phyloP scores from a whole-genome alignment of 2,797 vertebrate genomes.

The Salmo trutta region DNA sequence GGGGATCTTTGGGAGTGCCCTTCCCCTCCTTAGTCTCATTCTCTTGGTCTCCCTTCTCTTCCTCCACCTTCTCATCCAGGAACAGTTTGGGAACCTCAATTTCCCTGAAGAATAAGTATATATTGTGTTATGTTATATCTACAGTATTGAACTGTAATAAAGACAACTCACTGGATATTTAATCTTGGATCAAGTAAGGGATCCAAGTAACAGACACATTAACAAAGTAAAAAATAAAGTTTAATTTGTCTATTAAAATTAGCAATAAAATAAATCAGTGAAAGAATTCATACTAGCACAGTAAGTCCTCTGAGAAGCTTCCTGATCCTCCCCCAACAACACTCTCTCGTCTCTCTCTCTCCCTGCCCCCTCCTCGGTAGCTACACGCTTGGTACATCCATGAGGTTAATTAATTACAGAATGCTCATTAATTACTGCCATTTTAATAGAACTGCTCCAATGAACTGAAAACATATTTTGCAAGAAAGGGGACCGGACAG shows the following conservation, averaged over 20 bases:
- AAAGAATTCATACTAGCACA: background rate
- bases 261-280: background rate
- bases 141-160: background rate
- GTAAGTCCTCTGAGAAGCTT: background rate
- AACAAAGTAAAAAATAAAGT: constrained; percentile 34
- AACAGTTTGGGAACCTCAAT: constrained; percentile 17
- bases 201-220: background rate
- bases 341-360: constrained; percentile 2
- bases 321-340: constrained; percentile 16
- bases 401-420: constrained; percentile 72
- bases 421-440: constrained; percentile 53
- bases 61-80: constrained; percentile 19
- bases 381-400: constrained; percentile 57
- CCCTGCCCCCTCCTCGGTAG: constrained; percentile 34
- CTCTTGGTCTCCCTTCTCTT: constrained; percentile 26
- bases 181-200: background rate
- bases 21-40: constrained; percentile 14
- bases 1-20: constrained; percentile 13
- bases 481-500: constrained; percentile 60
- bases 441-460: background rate
- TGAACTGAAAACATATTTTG: constrained; percentile 19
- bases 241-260: background rate
- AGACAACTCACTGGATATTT: background rate
- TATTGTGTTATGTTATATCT: background rate
- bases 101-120: constrained; percentile 39